Base-by-base conservation (phyloP, 2,888 invertebrate genomes). In the Eupsilia transversa region DNA sequence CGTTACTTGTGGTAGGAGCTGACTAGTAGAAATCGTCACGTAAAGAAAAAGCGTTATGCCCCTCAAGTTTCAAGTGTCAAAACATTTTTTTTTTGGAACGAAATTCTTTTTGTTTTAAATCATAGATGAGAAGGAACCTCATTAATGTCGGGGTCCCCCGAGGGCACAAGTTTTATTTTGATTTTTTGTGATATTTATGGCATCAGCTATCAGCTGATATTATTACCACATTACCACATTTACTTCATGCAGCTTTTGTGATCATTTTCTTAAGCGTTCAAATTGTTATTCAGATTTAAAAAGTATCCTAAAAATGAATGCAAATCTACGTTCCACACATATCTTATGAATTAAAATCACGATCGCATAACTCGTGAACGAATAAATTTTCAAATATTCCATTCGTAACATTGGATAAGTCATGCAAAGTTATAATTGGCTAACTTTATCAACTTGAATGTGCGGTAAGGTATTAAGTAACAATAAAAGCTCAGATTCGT, bases 361-460 rank as follows among this genome's bases (percentile, higher is more conserved):
- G 20, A 68, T 33, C 54, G 10, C 17, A 52, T 54, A 82, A 79
- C 59, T 72, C 33, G 20, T 63, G 60, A 60, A 60, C 73, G 72
- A 72, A 86, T 81, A 74, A 79, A 86, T 76, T 79, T 38, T 78
- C 68, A 52, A 80, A 84, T 80, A 84, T 80, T 66, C 33, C 78
- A 80, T 82, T 82, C 68, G 79, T 86, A 78, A 82, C 78, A 76
- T 77, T 77, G 69, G 79, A 71, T 81, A 85, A 88, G 83, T 86
- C 83, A 80, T 82, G 64, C 72, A 65, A 89, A 90, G 81, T 90
- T 90, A 89, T 90, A 89, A 90, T 90, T 90, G 89, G 89, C 78
- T 79, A 88, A 90, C 79, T 90, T 89, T 63, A 72, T 65, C 67
- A 73, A 82, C 82, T 75, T 82, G 46, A 79, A 63, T 74, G 60